Percentiles rank a stretch among this genome's conserved stretches.
These are phyloP conservation scores for Drosophila bunnanda DNA, from an alignment of 2,888 invertebrate species.

Conservation along the genomic window DNA sequence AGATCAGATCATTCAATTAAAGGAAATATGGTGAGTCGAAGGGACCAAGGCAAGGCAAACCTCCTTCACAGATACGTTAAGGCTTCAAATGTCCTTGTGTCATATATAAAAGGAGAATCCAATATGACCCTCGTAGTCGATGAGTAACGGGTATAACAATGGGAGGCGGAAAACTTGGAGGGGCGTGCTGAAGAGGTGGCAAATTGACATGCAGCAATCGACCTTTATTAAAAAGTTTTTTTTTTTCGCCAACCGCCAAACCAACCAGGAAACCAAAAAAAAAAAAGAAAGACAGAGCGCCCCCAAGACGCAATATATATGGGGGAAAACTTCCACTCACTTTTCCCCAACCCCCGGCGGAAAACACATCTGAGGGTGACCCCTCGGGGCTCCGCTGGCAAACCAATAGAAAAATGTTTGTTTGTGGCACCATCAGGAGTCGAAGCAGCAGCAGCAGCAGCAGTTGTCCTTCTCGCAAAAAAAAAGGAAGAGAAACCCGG, in stretches of 20 bases:
- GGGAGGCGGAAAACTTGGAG: conserved; percentile 5
- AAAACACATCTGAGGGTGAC: conserved; percentile 38
- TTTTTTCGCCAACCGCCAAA: conserved; percentile 35
- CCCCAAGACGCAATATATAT: conserved; percentile 78
- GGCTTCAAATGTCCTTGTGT: background rate
- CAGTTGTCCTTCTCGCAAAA: conserved; percentile 33
- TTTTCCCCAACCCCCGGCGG: conserved; percentile 9
- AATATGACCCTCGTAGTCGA: background rate
- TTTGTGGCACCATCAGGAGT: conserved; percentile 62
- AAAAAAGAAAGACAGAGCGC: conserved; percentile 47
- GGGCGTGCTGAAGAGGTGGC: conserved; percentile 37
- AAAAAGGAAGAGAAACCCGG: background rate
- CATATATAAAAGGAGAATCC: background rate
- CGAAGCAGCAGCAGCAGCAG: conserved; percentile 25
- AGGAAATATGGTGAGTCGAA: background rate
- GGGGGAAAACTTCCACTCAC: conserved; percentile 29
- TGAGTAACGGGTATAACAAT: conserved; percentile 4
- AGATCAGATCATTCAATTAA: no score
- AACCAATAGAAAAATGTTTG: conserved; percentile 78
- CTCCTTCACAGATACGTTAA: background rate
- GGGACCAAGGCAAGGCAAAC: background rate
- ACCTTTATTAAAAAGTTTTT: conserved; percentile 81
- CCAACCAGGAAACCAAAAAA: conserved; percentile 3
- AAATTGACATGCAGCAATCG: conserved; percentile 81
- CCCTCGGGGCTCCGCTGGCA: conserved; percentile 59